Evolutionary conservation across 2,888 invertebrate genomes (phyloP), one percentile per base, ranked within the genome.

Genomic region (Empis stercorea): DNA sequence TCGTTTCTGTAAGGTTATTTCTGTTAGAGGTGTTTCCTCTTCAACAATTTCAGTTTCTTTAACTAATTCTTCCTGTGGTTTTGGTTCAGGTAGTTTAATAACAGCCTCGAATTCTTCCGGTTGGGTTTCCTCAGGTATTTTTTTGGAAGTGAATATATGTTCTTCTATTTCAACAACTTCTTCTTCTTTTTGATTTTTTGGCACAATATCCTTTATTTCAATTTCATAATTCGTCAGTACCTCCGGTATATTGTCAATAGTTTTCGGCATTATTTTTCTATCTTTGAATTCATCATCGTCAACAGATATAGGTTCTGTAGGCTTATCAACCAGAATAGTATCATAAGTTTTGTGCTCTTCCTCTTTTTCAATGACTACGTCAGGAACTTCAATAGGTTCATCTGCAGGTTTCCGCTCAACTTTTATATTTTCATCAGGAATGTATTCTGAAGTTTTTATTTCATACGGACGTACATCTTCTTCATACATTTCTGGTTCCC

Each of bases 211-310:
- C 5, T 51, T 59, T 6, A 59, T 47, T 20, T 44, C 48, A 45
- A 56, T 52, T 41, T 54, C 45, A 39, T 59, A 62, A 45, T 57
- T 55, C 37, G 38, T 27, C 14, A 41, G 41, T 45, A 55, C 54
- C 40, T 54, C 47, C n/a, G 34, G 40, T 20, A 41, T 39, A 16
- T 16, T 7, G 4, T 39, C 20, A 17, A 7, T 13, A 10, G 3
- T 30, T 50, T 34, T 45, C 10, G 40, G 50, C 47, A 45, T 57
- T 57, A 49, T 62, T 59, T 41, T 6, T 57, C 58, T 27, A 53
- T 54, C 9, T 58, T 63, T 57, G n/a, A 61, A 56, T 52, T 60
- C 59, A 47, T 61, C 59, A 48, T 60, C 64, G 46, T 65, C 61
- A 13, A 59, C 52, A 53, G 61, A 57, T 50, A 59, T 55, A 16